Percentiles rank a stretch among this genome's conserved stretches.
Evolutionary conservation across 2,888 invertebrate genomes (phyloP).

Genomic region (Cecidostiba fungosa): DNA sequence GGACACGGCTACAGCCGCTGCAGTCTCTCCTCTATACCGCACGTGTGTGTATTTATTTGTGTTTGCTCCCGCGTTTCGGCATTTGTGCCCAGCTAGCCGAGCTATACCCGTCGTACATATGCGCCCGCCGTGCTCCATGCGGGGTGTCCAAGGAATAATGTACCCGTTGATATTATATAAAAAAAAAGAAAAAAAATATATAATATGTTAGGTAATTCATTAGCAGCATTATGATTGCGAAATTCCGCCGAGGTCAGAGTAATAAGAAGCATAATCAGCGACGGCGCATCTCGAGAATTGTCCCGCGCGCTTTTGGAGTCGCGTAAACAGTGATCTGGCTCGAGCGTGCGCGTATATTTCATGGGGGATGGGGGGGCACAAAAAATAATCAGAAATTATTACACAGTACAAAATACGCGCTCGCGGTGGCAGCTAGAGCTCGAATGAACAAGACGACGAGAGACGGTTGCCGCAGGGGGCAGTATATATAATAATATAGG

Average conservation of each 20-base stretch:
- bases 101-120: not conserved
- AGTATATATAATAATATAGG: not conserved
- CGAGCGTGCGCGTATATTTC: no score
- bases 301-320: no score
- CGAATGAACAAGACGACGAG: not conserved
- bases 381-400: constrained; percentile 39
- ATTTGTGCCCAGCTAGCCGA: not conserved
- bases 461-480: constrained; percentile 24
- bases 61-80: not conserved
- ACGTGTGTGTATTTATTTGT: constrained; percentile 2
- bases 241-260: no score
- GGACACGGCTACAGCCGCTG: not conserved
- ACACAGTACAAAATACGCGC: constrained; percentile 29
- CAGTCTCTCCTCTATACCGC: not conserved
- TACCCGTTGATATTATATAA: not conserved
- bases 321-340: no score
- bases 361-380: not conserved
- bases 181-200: no score
- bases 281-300: no score
- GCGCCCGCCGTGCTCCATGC: not conserved
- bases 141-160: constrained; percentile 10
- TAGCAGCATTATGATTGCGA: no score
- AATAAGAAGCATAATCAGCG: no score
- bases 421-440: not conserved
- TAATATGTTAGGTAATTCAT: no score